phyloP scores from a whole-genome alignment of 2,888 invertebrate genomes.

The Sarcophaga rosellei region DNA sequence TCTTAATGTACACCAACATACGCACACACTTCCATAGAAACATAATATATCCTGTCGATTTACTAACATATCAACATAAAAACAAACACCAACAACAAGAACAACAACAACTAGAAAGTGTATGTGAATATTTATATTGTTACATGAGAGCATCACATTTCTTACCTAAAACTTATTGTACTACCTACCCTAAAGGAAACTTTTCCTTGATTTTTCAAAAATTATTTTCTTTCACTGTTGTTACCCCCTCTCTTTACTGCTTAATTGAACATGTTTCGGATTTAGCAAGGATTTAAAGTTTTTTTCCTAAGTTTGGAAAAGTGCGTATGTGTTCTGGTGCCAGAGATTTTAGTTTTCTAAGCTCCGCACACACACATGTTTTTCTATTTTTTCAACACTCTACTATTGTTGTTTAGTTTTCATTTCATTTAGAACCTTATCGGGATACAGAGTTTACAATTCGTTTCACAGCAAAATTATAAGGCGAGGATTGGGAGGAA shows the following conservation, averaged over 20 bases:
- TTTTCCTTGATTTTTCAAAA: constrained; percentile 22
- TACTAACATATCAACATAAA: neutral
- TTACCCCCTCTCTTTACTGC: no score
- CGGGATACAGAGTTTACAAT: constrained; percentile 4
- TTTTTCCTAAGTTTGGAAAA: neutral
- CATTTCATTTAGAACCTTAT: constrained; percentile 1
- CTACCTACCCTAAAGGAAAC: neutral
- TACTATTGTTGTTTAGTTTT: constrained; percentile 17
- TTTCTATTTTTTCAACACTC: constrained; percentile 29
- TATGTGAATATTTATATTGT: neutral
- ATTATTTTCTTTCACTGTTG: constrained; percentile 5
- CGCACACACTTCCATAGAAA: neutral
- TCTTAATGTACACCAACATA: neutral
- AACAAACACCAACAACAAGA: neutral
- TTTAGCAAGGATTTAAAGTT: constrained; percentile 23
- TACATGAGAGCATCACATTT: neutral
- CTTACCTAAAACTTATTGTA: constrained; percentile 4
- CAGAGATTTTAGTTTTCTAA: constrained; percentile 24
- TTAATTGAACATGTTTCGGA: constrained; percentile 16
- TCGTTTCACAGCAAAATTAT: neutral
- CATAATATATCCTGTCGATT: neutral
- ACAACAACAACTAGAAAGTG: neutral
- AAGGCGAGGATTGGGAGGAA: neutral
- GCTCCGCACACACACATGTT: neutral
- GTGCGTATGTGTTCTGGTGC: neutral